Conservation (phyloP, 2,888 invertebrate species). For the Synergus itoensis region DNA sequence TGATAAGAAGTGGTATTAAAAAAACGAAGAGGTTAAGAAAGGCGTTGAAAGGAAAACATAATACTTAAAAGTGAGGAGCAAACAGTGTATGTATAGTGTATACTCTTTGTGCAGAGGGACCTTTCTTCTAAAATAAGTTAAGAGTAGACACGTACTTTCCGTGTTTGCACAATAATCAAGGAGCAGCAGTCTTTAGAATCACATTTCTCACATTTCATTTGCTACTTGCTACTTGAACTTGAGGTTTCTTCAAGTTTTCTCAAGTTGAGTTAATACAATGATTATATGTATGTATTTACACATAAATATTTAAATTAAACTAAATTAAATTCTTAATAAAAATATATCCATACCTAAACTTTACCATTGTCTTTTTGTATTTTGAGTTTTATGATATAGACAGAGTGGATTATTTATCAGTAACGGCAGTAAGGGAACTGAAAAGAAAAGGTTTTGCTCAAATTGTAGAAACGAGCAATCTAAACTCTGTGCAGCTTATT, state of each 20-base stretch:
- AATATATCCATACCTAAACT: too few species aligned
- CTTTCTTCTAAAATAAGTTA: constrained; percentile 10
- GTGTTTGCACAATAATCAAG: constrained; percentile 35
- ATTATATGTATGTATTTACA: too few species aligned
- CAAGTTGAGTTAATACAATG: too few species aligned
- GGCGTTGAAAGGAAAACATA: constrained; percentile 33
- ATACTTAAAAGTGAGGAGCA: constrained; percentile 26
- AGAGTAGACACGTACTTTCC: constrained; percentile 20
- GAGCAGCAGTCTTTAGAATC: constrained; percentile 27
- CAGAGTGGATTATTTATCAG: constrained; percentile 2
- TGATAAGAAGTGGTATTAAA: constrained; percentile 18
- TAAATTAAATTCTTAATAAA: too few species aligned
- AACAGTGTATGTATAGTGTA: constrained; percentile 28
- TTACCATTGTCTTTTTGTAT: neutral
- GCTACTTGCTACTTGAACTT: neutral
- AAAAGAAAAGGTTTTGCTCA: constrained; percentile 24
- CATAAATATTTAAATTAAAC: too few species aligned
- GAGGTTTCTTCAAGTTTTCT: too few species aligned
- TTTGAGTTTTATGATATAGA: neutral
- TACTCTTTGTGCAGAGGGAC: constrained; percentile 12
- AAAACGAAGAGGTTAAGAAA: constrained; percentile 3
- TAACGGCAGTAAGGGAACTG: neutral
- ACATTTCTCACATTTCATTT: constrained; percentile 31
- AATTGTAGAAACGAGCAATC: constrained; percentile 17
- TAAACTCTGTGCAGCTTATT: constrained; percentile 7